A percentile compares a stretch with the other conserved stretches of the same genome.
Conservation (phyloP, 2,888 invertebrate species). For the Nymphalis urticae region DNA sequence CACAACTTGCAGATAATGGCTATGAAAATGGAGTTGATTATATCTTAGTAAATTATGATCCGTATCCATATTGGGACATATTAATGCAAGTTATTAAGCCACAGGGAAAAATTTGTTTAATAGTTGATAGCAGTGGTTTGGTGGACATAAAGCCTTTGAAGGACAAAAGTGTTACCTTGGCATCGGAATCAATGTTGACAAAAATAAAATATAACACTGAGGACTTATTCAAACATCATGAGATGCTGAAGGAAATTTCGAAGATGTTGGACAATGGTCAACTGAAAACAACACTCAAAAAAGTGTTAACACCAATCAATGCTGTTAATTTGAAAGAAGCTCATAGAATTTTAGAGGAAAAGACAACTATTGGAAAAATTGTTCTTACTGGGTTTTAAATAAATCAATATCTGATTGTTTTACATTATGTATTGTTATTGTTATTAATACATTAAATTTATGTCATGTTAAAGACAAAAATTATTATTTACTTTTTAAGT, state of each 20-base stretch:
- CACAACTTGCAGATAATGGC: constrained; percentile 60
- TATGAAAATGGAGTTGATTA: constrained; percentile 64
- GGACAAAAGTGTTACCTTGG: constrained; percentile 68
- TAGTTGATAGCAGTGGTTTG: constrained; percentile 66
- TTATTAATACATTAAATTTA: not conserved
- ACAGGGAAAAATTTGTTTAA: constrained; percentile 67
- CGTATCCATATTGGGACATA: constrained; percentile 70
- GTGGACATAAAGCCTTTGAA: constrained; percentile 62
- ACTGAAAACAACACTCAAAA: constrained; percentile 61
- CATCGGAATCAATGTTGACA: constrained; percentile 66
- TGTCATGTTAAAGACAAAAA: not conserved
- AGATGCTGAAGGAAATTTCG: constrained; percentile 59
- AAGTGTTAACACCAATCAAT: constrained; percentile 65
- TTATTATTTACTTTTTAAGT: constrained; percentile 40
- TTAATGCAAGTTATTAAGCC: constrained; percentile 65
- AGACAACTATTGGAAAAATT: constrained; percentile 64
- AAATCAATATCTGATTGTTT: not conserved
- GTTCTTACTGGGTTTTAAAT: constrained; percentile 52
- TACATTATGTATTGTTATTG: not conserved
- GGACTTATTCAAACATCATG: constrained; percentile 60
- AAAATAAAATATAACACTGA: constrained; percentile 67
- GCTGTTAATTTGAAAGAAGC: constrained; percentile 67
- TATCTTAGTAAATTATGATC: constrained; percentile 70
- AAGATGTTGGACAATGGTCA: constrained; percentile 60
- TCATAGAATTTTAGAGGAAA: constrained; percentile 62